These are phyloP conservation scores for Oreohelix idahoensis DNA, from an alignment of 1,140 invertebrate species.

Conservation along the genomic window DNA sequence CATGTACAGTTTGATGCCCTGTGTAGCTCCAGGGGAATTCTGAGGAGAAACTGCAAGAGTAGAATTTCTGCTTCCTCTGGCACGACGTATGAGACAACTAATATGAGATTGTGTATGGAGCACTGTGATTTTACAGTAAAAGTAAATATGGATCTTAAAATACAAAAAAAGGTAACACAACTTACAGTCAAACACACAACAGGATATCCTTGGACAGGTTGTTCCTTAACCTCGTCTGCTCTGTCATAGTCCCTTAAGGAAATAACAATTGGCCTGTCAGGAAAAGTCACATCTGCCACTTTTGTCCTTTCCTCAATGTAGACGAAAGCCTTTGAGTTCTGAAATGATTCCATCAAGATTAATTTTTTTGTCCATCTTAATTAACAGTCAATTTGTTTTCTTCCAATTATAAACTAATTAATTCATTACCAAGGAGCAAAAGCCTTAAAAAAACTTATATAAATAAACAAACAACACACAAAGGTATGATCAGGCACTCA, in stretches of 20 bases:
- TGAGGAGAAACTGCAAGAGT: no score
- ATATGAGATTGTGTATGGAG: no score
- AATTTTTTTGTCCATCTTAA: no score
- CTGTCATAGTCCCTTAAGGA: slow-evolving; percentile 71
- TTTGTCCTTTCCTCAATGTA: slow-evolving; percentile 71
- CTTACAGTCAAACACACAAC: slow-evolving; percentile 73
- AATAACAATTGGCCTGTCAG: slow-evolving; percentile 66
- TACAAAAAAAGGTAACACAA: not conserved
- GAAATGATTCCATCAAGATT: not conserved
- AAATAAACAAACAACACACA: no score
- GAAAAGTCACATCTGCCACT: slow-evolving; percentile 71
- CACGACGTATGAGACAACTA: no score
- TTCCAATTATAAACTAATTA: not conserved
- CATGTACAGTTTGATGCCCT: no score
- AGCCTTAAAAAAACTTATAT: not conserved
- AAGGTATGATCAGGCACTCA: no score
- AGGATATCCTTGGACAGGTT: slow-evolving; percentile 71
- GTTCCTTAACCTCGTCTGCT: slow-evolving; percentile 41
- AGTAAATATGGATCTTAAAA: no score
- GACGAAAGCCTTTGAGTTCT: slow-evolving; percentile 67
- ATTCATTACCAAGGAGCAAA: not conserved
- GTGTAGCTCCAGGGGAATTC: no score
- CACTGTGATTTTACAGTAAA: no score
- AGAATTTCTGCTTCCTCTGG: no score
- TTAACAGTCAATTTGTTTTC: no score